Evolutionary conservation across 2,888 invertebrate species (phyloP), one percentile per base, ranked within the genome.

Genomic region (Dorcus hopei): DNA sequence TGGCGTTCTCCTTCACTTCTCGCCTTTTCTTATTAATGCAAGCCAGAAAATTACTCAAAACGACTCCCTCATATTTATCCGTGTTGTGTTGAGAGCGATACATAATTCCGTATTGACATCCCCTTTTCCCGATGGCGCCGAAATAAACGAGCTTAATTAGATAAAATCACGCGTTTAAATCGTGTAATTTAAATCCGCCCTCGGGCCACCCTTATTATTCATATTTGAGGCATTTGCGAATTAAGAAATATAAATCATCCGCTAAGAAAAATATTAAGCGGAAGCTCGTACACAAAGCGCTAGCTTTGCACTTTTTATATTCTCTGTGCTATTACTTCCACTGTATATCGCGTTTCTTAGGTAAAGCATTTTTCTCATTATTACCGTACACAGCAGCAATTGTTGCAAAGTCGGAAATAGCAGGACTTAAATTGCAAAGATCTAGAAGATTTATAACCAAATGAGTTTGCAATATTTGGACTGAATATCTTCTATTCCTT

Each of bases 21-120:
- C 69, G 69, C 70, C 68, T 70, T 68, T 66, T 65, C 67, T 68
- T 67, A 68, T 70, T 71, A 19, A 3, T 19, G 65, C 65, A 33
- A 33, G 26, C 7, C 65, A 59, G 69, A 67, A 70, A 72, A 70
- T 70, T 69, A 68, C 68, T 66, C 53, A 65, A 64, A 69, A 70
- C 67, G 61, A 68, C 68, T 68, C 66, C 57, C 67, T 61, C 65
- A 66, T 65, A 66, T 64, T 66, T 67, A 50, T 61, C 16, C 48
- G 52, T 19, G 64, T 59, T 58, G 51, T 60, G 16, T 38, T 64
- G 53, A 48, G 57, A 57, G 58, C 53, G 64, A 64, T 65, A 62
- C 63, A 65, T 64, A 63, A 61, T 61, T 62, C 62, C 66, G 64
- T 61, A 63, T 65, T 61, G 64, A 61, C 63, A 58, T 58, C 56